Percentiles rank a stretch among this genome's conserved stretches.
Conservation (phyloP, 2,888 invertebrate genomes). For the Tenthredo scrophulariae region DNA sequence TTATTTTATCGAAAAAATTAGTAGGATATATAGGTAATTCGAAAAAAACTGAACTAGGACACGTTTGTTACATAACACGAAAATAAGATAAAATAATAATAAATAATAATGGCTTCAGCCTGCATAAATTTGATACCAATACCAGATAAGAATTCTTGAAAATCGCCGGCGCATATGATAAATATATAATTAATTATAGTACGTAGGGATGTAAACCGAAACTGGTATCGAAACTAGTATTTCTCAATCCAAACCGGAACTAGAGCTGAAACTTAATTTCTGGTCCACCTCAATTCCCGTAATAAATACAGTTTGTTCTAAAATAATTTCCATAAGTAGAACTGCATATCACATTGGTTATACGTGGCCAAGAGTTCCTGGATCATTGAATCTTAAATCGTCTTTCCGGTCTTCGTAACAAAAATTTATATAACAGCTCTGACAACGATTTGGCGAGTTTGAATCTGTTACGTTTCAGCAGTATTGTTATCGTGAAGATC, state of each 20-base stretch:
- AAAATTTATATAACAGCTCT: background rate
- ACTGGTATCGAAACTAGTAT: background rate
- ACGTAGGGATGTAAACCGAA: background rate
- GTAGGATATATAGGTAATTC: background rate
- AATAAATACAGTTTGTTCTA: background rate
- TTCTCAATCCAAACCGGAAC: background rate
- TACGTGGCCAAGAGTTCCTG: background rate
- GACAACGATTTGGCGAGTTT: background rate
- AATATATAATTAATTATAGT: background rate
- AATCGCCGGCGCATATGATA: background rate
- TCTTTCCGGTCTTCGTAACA: background rate
- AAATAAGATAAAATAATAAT: background rate
- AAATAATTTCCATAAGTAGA: background rate
- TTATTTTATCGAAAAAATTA: background rate
- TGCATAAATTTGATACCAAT: background rate
- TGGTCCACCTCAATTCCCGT: too few relatives aligned
- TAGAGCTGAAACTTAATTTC: background rate
- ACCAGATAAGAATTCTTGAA: background rate
- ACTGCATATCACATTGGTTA: background rate
- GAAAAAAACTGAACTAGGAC: background rate
- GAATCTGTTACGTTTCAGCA: background rate
- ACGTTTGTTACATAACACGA: background rate
- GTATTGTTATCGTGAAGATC: too few relatives aligned
- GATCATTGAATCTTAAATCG: background rate
- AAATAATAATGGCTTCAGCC: background rate